Base-by-base conservation (phyloP, 2,888 invertebrate species). In the Drosophila siamana region DNA sequence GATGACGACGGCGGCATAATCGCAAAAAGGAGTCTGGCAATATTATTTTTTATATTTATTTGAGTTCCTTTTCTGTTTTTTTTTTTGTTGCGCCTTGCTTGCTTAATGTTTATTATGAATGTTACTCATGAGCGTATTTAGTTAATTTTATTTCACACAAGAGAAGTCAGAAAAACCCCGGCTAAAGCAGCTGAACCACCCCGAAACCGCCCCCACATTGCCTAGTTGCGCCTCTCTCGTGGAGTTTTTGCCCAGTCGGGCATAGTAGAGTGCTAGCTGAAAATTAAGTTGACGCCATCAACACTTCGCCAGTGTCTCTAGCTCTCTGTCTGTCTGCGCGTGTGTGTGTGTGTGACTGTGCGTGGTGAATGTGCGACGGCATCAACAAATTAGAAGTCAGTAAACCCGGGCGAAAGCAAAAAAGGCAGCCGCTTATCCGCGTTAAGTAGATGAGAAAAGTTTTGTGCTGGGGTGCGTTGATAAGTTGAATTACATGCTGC, bases 31-130 rank as follows among this genome's bases (percentile, higher is more conserved):
- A 86, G 86, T 86, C 86, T 86, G 89, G 83, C 78, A 88, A 86
- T 86, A 89, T 88, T 89, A 88, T 86, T 89, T 86, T 89, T 86
- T 88, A 86, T 86, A 86, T 88, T 88, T 88, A 76, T 88, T 88
- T 69, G 67, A 69, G 69, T 70, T 85, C 69, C 73, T 71, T 44
- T 46, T 44, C 15, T 55, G 33, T 30, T 71, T 44, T 46, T 44
- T 28, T 55, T 44, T 30, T 43, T 33, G 30, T 9, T 19, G 33
- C 73, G 77, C 64, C 76, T 62, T 78, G 65, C 76, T 73, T 78
- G 67, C 89, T 82, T 88, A 86, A 86, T 86, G 89, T 89, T 86
- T 86, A 86, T 89, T 89, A 89, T 89, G 89, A 86, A 86, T 86
- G 86, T 88, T 89, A 82, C 86, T 86, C 86, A 86, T 88, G 86